Percentiles rank a stretch among this genome's conserved stretches.
Conservation (phyloP, 2,113 vertebrate species). For the Danionella cerebrum region DNA sequence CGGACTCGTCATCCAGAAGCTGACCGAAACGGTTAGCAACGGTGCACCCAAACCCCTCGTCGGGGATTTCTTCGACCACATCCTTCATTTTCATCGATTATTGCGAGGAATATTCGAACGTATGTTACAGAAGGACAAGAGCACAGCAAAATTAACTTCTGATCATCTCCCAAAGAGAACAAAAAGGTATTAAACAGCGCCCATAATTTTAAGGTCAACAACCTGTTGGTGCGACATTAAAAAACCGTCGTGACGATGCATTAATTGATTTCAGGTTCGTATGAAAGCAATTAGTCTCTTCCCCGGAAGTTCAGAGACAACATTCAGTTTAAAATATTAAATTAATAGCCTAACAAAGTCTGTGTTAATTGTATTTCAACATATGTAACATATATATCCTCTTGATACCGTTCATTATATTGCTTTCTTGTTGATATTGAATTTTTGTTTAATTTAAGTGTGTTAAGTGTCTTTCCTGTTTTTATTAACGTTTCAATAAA, state of each 20-base stretch:
- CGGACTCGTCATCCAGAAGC: constrained; percentile 80
- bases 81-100: constrained; percentile 53
- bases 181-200: not conserved
- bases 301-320: constrained; percentile 4
- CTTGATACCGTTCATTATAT: no score
- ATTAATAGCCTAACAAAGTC: no score
- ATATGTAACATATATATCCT: no score
- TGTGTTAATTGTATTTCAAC: no score
- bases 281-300: not conserved
- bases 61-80: constrained; percentile 56
- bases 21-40: constrained; percentile 80
- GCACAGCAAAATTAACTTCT: not conserved
- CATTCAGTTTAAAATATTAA: not conserved
- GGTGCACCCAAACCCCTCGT: constrained; percentile 69
- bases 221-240: no score
- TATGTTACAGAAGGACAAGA: not conserved
- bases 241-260: not conserved
- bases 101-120: not conserved
- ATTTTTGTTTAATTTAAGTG: no score
- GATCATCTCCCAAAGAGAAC: not conserved
- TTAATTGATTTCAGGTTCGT: constrained; percentile 19
- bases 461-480: no score
- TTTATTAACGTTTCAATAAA: no score
- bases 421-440: no score
- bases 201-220: not conserved